A percentile compares a stretch with the other conserved stretches of the same genome.
These are phyloP conservation scores for Drosophila glabriapex DNA, from an alignment of 2,888 invertebrate genomes.

Conservation along the genomic window DNA sequence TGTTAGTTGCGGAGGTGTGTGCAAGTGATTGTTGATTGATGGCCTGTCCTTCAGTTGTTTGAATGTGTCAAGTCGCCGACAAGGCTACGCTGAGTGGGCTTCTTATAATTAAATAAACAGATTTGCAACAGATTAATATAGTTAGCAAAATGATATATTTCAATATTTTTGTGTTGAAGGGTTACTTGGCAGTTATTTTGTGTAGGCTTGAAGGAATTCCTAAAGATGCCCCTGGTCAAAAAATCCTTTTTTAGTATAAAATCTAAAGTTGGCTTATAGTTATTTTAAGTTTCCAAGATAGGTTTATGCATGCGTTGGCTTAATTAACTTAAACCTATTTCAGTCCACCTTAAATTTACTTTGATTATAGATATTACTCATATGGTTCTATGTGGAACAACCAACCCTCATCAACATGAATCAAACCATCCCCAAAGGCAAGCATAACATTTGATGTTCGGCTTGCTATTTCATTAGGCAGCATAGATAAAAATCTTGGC, in stretches of 20 bases:
- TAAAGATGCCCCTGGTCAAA: not conserved
- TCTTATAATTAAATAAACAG: slow-evolving; percentile 1
- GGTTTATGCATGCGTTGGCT: not conserved
- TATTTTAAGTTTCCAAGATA: not conserved
- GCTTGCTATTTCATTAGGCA: slow-evolving; percentile 34
- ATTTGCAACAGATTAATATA: slow-evolving; percentile 9
- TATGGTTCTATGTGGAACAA: not conserved
- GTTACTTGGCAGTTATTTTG: not conserved
- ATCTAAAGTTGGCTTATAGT: not conserved
- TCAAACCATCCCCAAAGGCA: slow-evolving; percentile 18
- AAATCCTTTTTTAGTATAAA: not conserved
- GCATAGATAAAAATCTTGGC: slow-evolving; percentile 51
- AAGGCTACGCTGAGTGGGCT: slow-evolving; percentile 41
- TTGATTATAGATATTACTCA: not conserved
- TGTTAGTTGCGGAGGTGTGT: slow-evolving; percentile 11
- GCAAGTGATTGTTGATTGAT: slow-evolving; percentile 38
- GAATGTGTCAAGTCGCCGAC: slow-evolving; percentile 31
- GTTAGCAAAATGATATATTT: not conserved
- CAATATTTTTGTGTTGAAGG: not conserved
- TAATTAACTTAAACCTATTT: not conserved
- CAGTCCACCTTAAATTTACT: not conserved
- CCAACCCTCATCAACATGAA: slow-evolving; percentile 23
- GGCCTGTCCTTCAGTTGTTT: slow-evolving; percentile 52
- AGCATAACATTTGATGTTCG: not conserved
- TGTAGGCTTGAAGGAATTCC: not conserved